These are phyloP conservation scores for Catocala nupta DNA, from an alignment of 2,888 invertebrate species.

Conservation along the genomic window DNA sequence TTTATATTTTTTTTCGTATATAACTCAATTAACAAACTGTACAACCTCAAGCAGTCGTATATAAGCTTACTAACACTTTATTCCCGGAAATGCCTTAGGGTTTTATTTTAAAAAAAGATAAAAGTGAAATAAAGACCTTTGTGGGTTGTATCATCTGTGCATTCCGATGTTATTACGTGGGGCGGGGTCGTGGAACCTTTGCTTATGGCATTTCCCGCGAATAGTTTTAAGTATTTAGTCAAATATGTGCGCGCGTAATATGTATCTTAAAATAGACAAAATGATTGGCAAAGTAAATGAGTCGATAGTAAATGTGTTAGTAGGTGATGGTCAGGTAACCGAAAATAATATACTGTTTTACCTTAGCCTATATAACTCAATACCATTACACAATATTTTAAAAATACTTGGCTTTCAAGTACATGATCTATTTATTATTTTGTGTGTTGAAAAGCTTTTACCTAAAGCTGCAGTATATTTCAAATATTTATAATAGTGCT, in stretches of 20 bases:
- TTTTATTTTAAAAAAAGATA: conserved; percentile 71
- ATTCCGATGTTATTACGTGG: conserved; percentile 81
- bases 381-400: conserved; percentile 47
- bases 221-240: conserved; percentile 46
- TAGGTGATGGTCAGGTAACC: conserved; percentile 82
- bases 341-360: conserved; percentile 72
- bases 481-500: too few relatives aligned
- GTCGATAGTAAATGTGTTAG: conserved; percentile 74
- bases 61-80: conserved; percentile 34
- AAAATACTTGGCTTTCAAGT: conserved; percentile 52
- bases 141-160: conserved; percentile 78
- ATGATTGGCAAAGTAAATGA: conserved; percentile 71
- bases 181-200: conserved; percentile 64
- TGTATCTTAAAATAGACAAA: conserved; percentile 73
- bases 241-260: conserved; percentile 57
- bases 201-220: conserved; percentile 67
- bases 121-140: conserved; percentile 78
- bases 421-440: conserved; percentile 26
- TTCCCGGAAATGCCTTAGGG: conserved; percentile 76
- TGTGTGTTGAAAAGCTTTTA: conserved; percentile 10
- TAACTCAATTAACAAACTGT: conserved; percentile 33
- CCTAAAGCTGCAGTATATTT: too few relatives aligned
- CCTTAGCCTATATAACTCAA: conserved; percentile 75
- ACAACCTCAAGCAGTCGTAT: conserved; percentile 12
- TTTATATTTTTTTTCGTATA: conserved; percentile 46